Evolutionary conservation across 2,797 vertebrate species (phyloP), one percentile per base, ranked within the genome.

Genomic region (Hyperoplus immaculatus): DNA sequence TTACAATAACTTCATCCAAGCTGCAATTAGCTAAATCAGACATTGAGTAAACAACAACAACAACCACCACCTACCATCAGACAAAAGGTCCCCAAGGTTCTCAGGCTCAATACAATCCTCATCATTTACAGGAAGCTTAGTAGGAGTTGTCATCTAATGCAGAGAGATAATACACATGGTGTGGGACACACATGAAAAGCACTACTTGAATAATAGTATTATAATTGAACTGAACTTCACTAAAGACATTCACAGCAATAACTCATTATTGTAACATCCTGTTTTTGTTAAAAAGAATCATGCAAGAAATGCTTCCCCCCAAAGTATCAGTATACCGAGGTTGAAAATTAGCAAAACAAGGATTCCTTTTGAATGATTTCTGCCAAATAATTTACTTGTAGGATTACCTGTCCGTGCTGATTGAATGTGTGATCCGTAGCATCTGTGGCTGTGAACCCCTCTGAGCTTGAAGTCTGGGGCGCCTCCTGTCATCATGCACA

Each of bases 141-240:
- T 43, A 57, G 77, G 80, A 72, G 83, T 64, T 55, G 83, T 83
- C 88, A 87, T 88, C 85, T 86, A 58, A 29, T 50, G 43, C 47
- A 70, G 57, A 58, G 53, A 67, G 8, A 69, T 8, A 58, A 58
- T 1, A 75, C 14, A 61, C n/a, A 66, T 4, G 16, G 50, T 77
- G 58, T 41, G 16, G 73, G 50, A 68, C 42, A 75, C 39, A n/a
- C 36, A 58, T 49, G 38, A 64, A 78, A 70, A 14, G 7, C 69
- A 42, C 38, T 36, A 42, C 21, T 50, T 11, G 14, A 46, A 49
- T 36, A 21, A 45, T 7, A 1, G 6, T 4, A 38, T n/a, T 1
- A 16, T 1, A 47, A 61, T 8, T 45, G 4, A 51, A 65, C n/a
- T 29, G 29, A 50, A 46, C 29, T n/a, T 53, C 2, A 62, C 41